Base-by-base conservation (phyloP, 2,888 invertebrate species). In the Philhelius pedissequus region DNA sequence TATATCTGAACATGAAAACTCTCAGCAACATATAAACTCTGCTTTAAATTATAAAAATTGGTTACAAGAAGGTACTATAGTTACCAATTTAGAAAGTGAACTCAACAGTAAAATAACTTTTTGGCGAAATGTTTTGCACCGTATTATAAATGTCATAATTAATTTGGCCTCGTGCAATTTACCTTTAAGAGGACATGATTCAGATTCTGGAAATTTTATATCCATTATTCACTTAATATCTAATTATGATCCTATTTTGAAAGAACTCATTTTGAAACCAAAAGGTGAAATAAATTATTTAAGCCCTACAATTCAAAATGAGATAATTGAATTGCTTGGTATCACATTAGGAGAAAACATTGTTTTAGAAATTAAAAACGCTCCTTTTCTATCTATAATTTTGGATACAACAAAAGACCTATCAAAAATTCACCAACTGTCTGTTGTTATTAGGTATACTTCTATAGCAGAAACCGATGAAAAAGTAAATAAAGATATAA, bases 371-470 rank as follows among this genome's bases (percentile, higher is more conserved):
- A n/a, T n/a, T n/a, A n/a, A n/a, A n/a, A 25, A 50, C 25, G 25
- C 50, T 25, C 22, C 50, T n/a, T 50, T 50, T 50, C 50, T 50
- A n/a, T 25, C 50, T 6, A 22, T 25, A 13, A 50, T 50, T 25
- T 25, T 50, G 32, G 50, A 27, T 18, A 43, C 43, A 43, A 43
- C 43, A 43, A 15, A 43, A 43, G 43, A 43, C 43, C 43, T 66
- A 15, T 45, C 45, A 27, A 66, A 66, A 66, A 66, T 50, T 66
- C 7, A 66, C 66, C 48, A 66, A 66, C 30, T 66, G n/a, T 45
- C 27, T 48, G 50, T 45, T 15, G 48, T 66, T 43, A 25, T 66
- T 48, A 20, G 66, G 25, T 50, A 45, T 50, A 66, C 50, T 25
- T 27, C 25, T 11, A 50, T 50, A 66, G 13, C 27, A 48, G 30